Percentiles rank a stretch among this genome's conserved stretches.
These are phyloP conservation scores for Hermaeophaga mercurialis DNA, from an alignment of 2,888 invertebrate genomes.

Conservation along the genomic window DNA sequence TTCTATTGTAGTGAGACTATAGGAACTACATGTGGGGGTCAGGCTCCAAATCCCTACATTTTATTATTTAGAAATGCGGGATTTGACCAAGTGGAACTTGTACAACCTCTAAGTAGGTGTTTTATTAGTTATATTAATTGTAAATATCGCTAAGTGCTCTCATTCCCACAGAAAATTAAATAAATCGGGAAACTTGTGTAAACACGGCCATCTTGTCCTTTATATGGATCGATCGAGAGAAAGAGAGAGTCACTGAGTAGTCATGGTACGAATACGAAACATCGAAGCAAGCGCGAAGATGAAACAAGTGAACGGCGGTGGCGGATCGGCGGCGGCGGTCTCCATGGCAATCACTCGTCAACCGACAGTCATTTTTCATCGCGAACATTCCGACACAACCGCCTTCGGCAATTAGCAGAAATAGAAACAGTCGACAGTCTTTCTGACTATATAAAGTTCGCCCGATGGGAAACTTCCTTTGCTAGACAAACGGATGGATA, in stretches of 20 bases:
- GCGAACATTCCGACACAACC: conserved; percentile 53
- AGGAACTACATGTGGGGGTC: too few relatives aligned
- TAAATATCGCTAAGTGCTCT: too few relatives aligned
- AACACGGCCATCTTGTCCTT: conserved; percentile 45
- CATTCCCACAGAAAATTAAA: too few relatives aligned
- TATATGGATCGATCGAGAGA: conserved; percentile 44
- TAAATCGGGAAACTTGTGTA: too few relatives aligned
- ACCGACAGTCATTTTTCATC: conserved; percentile 56
- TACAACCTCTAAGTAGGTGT: too few relatives aligned
- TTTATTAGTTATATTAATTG: too few relatives aligned
- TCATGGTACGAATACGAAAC: conserved; percentile 23
- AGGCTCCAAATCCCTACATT: too few relatives aligned
- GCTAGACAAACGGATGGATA: background rate
- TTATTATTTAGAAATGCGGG: too few relatives aligned
- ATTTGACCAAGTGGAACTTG: too few relatives aligned
- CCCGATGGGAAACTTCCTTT: background rate
- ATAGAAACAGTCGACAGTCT: conserved; percentile 54
- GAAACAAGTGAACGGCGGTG: conserved; percentile 36
- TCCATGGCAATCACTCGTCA: conserved; percentile 54
- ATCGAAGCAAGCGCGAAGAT: conserved; percentile 38
- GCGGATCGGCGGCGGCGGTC: conserved; percentile 48
- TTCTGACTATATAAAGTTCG: background rate
- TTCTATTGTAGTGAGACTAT: too few relatives aligned
- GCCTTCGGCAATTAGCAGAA: conserved; percentile 59
- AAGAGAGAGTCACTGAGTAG: conserved; percentile 35